Evolutionary conservation across 2,888 invertebrate genomes (phyloP), one percentile per base, ranked within the genome.

Genomic region (Lomographa bimaculata): DNA sequence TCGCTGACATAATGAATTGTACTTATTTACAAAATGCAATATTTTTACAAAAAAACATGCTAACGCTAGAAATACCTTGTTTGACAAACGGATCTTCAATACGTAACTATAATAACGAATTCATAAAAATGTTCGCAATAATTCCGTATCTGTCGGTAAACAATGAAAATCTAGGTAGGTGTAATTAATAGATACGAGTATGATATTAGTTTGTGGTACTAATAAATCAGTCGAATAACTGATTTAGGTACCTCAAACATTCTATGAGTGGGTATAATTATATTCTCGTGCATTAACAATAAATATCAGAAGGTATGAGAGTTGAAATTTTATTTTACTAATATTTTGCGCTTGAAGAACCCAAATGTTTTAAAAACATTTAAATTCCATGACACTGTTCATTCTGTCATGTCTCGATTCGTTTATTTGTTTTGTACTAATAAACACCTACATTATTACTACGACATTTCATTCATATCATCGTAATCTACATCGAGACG

Each of bases 11-110:
- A 64, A 60, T 63, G 64, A 64, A 65, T 81, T 83, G 79, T 84
- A 85, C 79, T 82, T 86, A 87, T 87, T 85, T 87, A 85, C 83
- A 86, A 85, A 86, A 87, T 86, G 85, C 84, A 83, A 67, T 71
- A 71, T 73, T 75, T 68, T 75, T 74, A 76, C 70, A 72, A 75
- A 75, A 30, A 58, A 71, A 66, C 52, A 47, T 28, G 60, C 51
- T 57, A 62, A 68, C 53, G 14, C 29, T 44, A 37, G 32, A 43
- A 18, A 32, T 42, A 42, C 36, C 34, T 28, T 34, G 12, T 24
- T 21, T 27, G 27, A 30, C 20, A 30, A 17, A 34, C 35, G 32
- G 21, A 23, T 32, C 18, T 14, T 29, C 24, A 23, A 20, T 34
- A 12, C 4, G 14, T 28, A 27, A 19, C 21, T 21, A n/a, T 3